phyloP scores from a whole-genome alignment of 2,888 invertebrate genomes.

The Pogonocherus hispidulus region DNA sequence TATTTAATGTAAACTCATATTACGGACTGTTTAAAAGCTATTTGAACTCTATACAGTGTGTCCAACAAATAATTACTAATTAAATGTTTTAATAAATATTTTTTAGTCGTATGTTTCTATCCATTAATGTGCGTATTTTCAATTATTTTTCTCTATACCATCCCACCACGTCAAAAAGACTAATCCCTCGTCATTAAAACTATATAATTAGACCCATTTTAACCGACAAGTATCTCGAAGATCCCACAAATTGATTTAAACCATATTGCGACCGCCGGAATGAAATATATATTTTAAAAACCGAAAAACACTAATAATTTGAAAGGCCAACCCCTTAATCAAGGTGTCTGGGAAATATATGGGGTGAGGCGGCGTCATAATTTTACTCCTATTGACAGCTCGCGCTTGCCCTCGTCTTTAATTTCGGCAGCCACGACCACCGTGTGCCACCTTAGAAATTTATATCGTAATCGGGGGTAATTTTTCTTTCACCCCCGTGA shows the following conservation, averaged over 20 bases:
- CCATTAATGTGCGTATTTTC: too few species aligned
- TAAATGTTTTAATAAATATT: too few species aligned
- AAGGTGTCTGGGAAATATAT: constrained; percentile 59
- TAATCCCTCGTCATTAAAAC: neutral
- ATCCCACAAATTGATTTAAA: constrained; percentile 45
- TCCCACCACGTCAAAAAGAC: neutral
- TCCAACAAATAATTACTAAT: too few species aligned
- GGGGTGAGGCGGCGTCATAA: constrained; percentile 56
- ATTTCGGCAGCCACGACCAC: constrained; percentile 51
- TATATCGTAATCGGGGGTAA: constrained; percentile 44
- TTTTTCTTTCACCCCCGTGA: constrained; percentile 19
- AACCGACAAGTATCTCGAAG: neutral
- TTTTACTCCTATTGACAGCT: constrained; percentile 59
- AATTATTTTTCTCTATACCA: too few species aligned
- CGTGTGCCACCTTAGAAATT: constrained; percentile 42
- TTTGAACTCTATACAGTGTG: too few species aligned
- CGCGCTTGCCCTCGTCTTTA: constrained; percentile 52
- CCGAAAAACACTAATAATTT: constrained; percentile 50
- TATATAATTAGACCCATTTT: constrained; percentile 9
- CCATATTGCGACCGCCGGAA: constrained; percentile 50
- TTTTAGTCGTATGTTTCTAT: too few species aligned
- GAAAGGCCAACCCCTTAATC: constrained; percentile 58
- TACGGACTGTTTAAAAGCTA: too few species aligned
- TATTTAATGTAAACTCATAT: too few species aligned
- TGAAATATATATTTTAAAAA: constrained; percentile 49